Conservation (phyloP, 1,140 invertebrate species). For the Amyelois transitella region DNA sequence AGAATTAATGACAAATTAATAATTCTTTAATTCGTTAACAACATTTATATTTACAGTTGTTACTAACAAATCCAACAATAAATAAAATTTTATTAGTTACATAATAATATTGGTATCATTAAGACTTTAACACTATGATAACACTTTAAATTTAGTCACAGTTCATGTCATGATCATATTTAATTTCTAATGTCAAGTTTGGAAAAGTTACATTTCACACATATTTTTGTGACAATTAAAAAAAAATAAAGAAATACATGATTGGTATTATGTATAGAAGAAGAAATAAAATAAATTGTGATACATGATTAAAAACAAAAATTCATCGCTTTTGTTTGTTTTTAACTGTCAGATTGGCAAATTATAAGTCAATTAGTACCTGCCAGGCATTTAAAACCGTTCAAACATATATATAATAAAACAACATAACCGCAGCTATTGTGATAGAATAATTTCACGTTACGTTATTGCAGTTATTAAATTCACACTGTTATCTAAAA, state of each 20-base stretch:
- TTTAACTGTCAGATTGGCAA: background rate
- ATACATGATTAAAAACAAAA: slow-evolving; percentile 14
- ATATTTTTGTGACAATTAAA: slow-evolving; percentile 39
- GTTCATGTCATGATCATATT: slow-evolving; percentile 49
- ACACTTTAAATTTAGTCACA: slow-evolving; percentile 38
- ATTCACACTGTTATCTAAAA: no score
- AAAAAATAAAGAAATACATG: slow-evolving; percentile 36
- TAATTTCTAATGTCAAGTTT: slow-evolving; percentile 23
- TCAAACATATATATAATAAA: background rate
- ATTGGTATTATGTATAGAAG: slow-evolving; percentile 27
- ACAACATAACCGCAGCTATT: background rate
- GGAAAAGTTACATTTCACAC: slow-evolving; percentile 27
- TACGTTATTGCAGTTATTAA: slow-evolving; percentile 5
- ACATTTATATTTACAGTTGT: slow-evolving; percentile 28
- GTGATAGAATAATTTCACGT: background rate
- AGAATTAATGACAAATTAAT: slow-evolving; percentile 17
- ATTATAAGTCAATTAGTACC: background rate
- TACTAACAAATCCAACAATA: slow-evolving; percentile 49
- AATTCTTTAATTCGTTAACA: slow-evolving; percentile 11
- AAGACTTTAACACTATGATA: slow-evolving; percentile 28
- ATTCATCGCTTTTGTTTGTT: slow-evolving; percentile 5
- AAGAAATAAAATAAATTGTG: slow-evolving; percentile 9
- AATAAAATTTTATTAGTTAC: slow-evolving; percentile 45
- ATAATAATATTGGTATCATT: slow-evolving; percentile 34
- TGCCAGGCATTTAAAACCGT: background rate